Evolutionary conservation across 2,113 vertebrate genomes (phyloP).

Genomic region (Gallinago paraguaiae): DNA sequence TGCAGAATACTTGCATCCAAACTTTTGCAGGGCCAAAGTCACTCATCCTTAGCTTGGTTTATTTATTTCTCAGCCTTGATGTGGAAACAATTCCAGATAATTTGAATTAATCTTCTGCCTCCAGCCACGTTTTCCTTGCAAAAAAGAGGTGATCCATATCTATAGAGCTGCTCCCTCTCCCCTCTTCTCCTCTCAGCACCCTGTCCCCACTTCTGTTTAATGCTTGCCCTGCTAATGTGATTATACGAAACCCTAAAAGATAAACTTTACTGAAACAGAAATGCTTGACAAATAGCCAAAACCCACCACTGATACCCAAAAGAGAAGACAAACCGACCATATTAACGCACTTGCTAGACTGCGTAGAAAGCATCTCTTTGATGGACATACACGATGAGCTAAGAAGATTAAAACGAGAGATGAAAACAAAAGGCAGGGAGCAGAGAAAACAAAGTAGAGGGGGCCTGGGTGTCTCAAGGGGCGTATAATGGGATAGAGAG

Average conservation of each 20-base stretch:
- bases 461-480: neutral
- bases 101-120: neutral
- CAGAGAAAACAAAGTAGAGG: neutral
- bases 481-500: neutral
- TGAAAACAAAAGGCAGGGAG: conserved; percentile 7
- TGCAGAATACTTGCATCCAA: neutral
- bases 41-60: neutral
- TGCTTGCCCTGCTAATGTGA: neutral
- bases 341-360: neutral
- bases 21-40: neutral
- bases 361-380: neutral
- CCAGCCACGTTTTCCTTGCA: neutral
- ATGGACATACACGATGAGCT: neutral
- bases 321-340: fast-evolving
- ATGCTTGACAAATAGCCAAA: neutral
- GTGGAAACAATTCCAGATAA: neutral
- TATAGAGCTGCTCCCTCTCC: neutral
- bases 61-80: neutral
- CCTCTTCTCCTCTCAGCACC: neutral
- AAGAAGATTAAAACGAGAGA: conserved; percentile 11
- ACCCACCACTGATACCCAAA: neutral
- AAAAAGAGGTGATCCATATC: neutral
- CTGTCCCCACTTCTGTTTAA: neutral
- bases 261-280: neutral
- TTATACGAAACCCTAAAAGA: neutral